Evolutionary conservation across 2,797 vertebrate species (phyloP), one percentile per base, ranked within the genome.

Genomic region (Coregonus suidteri): DNA sequence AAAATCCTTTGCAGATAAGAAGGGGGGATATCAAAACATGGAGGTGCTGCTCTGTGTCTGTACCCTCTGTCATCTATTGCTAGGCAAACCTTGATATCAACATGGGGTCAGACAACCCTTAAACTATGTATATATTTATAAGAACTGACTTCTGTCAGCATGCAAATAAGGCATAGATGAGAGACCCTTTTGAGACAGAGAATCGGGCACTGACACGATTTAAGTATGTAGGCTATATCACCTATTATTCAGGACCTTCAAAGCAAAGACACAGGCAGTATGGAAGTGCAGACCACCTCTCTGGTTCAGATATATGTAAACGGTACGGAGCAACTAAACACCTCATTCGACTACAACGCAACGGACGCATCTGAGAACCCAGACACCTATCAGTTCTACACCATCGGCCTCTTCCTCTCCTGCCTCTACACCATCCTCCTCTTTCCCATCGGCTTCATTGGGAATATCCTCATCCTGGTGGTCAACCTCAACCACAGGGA

Each of bases 361-460:
- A 93, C 92, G 0, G 83, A 88, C 81, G 72, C 86, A 77, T 88
- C 52, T 6, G 91, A 91, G 80, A 88, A 54, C 75, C 79, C 69
- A 64, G 92, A 94, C 79, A 91, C 93, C 62, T 94, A 95, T 80
- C 95, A 95, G 18, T 96, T 95, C 37, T 98, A 99, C 0, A 84
- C 94, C 13, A 92, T 98, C 0, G 94, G 96, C 34, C 96, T 99
- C 72, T 97, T 98, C 90, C 93, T 99, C 54, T 99, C 98, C 0
- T 98, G 97, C 65, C 91, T 99, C 18, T 99, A 99, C 85, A 98
- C 97, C 25, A 92, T 98, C 83, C 93, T 99, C 86, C 97, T 99
- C 82, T 99, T 99, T 53, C 98, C 98, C 5, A 98, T 99, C 0
- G 98, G 98, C 81, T 97, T 99, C 53, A 96, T 98, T 41, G 98